Evolutionary conservation across 2,888 invertebrate species (phyloP).

Genomic region (Drosophila hamatofila): DNA sequence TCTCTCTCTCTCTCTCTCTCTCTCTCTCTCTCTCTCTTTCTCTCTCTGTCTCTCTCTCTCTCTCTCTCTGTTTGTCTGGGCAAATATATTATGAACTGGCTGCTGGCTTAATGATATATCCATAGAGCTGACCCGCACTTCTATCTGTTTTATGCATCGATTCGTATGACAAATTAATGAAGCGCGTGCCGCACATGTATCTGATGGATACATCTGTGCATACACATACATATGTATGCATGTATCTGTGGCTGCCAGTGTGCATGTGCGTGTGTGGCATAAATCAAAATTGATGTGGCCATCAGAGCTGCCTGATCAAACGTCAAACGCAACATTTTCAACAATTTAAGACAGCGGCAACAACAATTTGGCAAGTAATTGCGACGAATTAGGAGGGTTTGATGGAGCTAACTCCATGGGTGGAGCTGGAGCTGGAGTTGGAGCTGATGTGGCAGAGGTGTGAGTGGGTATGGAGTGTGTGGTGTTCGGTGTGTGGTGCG

Average conservation of each 20-base stretch:
- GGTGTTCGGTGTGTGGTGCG: not conserved
- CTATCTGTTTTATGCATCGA: constrained; percentile 61
- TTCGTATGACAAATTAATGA: constrained; percentile 78
- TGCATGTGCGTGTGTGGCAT: constrained; percentile 41
- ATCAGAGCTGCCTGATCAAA: constrained; percentile 47
- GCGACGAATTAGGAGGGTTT: constrained; percentile 3
- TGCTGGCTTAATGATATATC: constrained; percentile 58
- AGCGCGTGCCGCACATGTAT: constrained; percentile 54
- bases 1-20: not conserved
- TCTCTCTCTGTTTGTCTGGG: constrained; percentile 7
- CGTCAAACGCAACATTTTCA: constrained; percentile 59
- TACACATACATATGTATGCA: too few relatives aligned
- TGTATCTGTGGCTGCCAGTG: constrained; percentile 3
- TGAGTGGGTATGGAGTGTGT: not conserved
- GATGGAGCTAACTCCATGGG: not conserved
- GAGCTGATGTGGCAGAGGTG: too few relatives aligned
- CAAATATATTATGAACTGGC: constrained; percentile 10
- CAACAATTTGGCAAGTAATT: constrained; percentile 62
- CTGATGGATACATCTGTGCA: constrained; percentile 40
- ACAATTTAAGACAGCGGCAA: constrained; percentile 51
- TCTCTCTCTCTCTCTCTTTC: too few relatives aligned
- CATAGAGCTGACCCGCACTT: constrained; percentile 29
- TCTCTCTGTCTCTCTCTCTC: not conserved
- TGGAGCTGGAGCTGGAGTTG: not conserved
- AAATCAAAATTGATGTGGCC: constrained; percentile 70